These are phyloP conservation scores for Pungitius pungitius DNA, from an alignment of 2,113 vertebrate species.

Conservation along the genomic window DNA sequence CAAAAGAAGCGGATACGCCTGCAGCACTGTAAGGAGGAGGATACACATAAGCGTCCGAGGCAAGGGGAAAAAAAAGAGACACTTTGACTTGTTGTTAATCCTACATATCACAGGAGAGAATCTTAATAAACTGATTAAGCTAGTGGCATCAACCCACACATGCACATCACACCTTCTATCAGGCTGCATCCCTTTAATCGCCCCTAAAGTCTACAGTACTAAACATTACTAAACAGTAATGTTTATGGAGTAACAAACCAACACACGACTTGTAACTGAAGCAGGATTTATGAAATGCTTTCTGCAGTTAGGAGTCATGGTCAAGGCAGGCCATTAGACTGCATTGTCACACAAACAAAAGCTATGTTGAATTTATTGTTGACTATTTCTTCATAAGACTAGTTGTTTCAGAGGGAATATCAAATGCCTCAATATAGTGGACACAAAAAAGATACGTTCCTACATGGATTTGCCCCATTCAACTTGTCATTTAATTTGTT, in stretches of 20 bases:
- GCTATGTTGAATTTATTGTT: background rate
- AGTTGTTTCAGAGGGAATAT: background rate
- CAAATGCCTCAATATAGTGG: background rate
- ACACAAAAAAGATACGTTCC: background rate
- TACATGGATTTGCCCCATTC: background rate
- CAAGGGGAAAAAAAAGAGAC: slow-evolving; percentile 16
- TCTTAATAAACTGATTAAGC: slow-evolving; percentile 51
- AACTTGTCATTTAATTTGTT: background rate
- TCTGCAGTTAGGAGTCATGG: slow-evolving; percentile 21
- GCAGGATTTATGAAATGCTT: no score
- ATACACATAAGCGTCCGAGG: slow-evolving; percentile 35
- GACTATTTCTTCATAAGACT: background rate
- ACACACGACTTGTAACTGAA: no score
- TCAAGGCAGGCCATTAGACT: slow-evolving; percentile 17
- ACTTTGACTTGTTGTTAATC: slow-evolving; percentile 40
- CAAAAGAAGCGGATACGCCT: slow-evolving; percentile 97
- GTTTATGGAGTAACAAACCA: slow-evolving; percentile 21
- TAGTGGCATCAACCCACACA: background rate
- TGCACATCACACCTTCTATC: background rate
- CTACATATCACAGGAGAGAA: slow-evolving; percentile 38
- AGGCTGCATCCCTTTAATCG: background rate
- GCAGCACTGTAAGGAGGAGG: slow-evolving; percentile 85
- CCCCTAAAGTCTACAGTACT: background rate
- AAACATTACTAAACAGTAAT: slow-evolving; percentile 8
- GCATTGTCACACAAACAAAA: background rate